A percentile compares a stretch with the other conserved stretches of the same genome.
phyloP scores from a whole-genome alignment of 2,888 invertebrate species.

The Torymus tubicola region DNA sequence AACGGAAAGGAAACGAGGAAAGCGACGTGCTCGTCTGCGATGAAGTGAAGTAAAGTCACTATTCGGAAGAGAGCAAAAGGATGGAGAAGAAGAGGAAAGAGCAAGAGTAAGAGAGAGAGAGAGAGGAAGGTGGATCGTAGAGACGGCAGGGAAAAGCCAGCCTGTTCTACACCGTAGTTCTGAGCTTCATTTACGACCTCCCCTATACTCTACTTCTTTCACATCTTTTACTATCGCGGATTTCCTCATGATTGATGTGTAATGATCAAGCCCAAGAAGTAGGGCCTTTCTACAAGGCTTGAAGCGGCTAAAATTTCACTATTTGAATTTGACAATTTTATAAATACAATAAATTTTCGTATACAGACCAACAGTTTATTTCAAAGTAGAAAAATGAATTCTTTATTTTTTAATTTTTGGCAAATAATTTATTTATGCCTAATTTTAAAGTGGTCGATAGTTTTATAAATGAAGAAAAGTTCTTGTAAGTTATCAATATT shows the following conservation, averaged over 20 bases:
- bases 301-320: too few species aligned
- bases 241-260: conserved; percentile 29
- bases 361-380: too few species aligned
- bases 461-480: too few species aligned
- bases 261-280: conserved; percentile 8
- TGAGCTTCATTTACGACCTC: too few species aligned
- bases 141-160: conserved; percentile 2
- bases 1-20: conserved; percentile 6
- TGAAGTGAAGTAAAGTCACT: conserved; percentile 3
- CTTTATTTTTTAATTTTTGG: too few species aligned
- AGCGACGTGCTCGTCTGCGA: neutral
- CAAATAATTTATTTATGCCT: too few species aligned
- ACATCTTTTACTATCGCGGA: conserved; percentile 8
- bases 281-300: neutral
- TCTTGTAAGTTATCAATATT: too few species aligned
- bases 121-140: neutral
- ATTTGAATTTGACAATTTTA: too few species aligned
- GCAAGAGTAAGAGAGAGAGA: neutral
- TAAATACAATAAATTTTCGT: too few species aligned
- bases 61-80: neutral
- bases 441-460: too few species aligned
- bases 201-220: conserved; percentile 3
- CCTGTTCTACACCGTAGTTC: too few species aligned
- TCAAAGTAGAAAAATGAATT: too few species aligned
- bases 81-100: neutral